phyloP scores from a whole-genome alignment of 2,888 invertebrate genomes.

The Drosophila anceps region DNA sequence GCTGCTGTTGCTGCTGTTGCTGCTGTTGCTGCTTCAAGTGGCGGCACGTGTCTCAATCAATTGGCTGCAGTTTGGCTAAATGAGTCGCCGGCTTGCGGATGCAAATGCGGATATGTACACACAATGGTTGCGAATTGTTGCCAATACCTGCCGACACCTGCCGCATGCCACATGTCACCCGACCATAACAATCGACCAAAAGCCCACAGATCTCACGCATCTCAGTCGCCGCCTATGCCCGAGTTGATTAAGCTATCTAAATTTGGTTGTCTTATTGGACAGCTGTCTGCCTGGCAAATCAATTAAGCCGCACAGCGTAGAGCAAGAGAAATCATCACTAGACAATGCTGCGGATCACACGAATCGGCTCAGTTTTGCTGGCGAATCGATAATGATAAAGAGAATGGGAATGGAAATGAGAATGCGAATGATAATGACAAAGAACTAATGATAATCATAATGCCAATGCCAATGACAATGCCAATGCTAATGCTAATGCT shows the following conservation, averaged over 20 bases:
- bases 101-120: slow-evolving; percentile 14
- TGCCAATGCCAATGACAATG: background rate
- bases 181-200: background rate
- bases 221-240: background rate
- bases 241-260: background rate
- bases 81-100: slow-evolving; percentile 33
- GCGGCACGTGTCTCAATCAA: slow-evolving; percentile 68
- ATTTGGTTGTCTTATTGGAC: background rate
- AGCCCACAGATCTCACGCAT: background rate
- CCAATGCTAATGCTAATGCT: background rate
- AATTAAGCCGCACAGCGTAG: background rate
- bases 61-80: slow-evolving; percentile 50
- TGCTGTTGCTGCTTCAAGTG: slow-evolving; percentile 54
- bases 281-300: background rate
- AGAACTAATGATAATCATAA: background rate
- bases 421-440: too few relatives aligned
- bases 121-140: slow-evolving; percentile 2
- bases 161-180: slow-evolving; percentile 10
- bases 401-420: too few relatives aligned
- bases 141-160: slow-evolving; percentile 31
- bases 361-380: too few relatives aligned
- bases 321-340: background rate
- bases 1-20: too few relatives aligned
- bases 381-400: too few relatives aligned
- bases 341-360: background rate